Evolutionary conservation across 2,113 vertebrate genomes (phyloP), one percentile per base, ranked within the genome.

Genomic region (Rhea pennata): DNA sequence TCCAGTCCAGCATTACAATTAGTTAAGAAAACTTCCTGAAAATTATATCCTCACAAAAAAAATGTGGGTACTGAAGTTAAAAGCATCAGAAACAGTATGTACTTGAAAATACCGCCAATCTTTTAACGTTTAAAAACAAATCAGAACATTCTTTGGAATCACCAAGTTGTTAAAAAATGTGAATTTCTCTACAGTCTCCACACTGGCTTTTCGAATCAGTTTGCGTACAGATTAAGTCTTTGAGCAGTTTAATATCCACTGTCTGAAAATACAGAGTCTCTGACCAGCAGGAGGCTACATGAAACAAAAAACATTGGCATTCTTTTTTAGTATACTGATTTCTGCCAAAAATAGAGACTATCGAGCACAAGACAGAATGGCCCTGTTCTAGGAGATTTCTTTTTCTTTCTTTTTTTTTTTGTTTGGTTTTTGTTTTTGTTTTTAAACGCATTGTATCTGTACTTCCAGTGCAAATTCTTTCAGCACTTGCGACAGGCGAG

Each of bases 121-220:
- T 97, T 97, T 94, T 95, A 96, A 92, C 93, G 1, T 97, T 97
- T 96, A 97, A 98, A 98, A 97, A 97, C 98, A 98, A 98, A 98
- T 98, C 97, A 81, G 87, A 93, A 98, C 98, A 92, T 97, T 99
- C 98, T 99, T 99, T 99, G 98, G 99, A 98, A 97, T 98, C 97
- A 97, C 94, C 67, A 86, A 97, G 97, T 97, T 97, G 97, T 96
- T 91, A 97, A 97, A 98, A 97, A 84, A 64, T 59, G 73, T 95
- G 95, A 96, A 94, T 97, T 98, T 97, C 97, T 96, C 98, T 97
- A 88, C 74, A 97, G 95, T 97, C 97, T 97, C 92, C 96, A 92
- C 93, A 94, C 84, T 74, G 92, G 94, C 97, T 96, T 96, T 94
- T 70, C 95, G 61, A 59, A 92, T 70, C 81, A 65, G 83, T 95